Evolutionary conservation across 1,140 invertebrate genomes (phyloP).

Genomic region (Probaryconus sp.): DNA sequence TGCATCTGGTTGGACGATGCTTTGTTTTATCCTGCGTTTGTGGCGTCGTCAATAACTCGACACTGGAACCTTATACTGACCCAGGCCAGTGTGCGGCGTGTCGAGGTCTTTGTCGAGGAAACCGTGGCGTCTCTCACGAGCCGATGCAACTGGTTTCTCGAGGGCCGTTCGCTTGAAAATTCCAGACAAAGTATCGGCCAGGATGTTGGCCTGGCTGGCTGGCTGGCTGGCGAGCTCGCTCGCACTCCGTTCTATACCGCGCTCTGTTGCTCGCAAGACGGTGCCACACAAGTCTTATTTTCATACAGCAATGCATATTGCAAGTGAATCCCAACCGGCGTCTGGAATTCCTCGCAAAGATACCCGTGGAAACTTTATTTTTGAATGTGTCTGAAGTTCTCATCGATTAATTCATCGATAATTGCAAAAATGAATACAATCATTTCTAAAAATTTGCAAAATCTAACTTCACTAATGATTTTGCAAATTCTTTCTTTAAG

Average conservation of each 20-base stretch:
- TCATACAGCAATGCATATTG: constrained; percentile 25
- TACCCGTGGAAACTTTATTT: too few species aligned
- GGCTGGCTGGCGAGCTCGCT: constrained; percentile 23
- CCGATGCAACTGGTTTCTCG: constrained; percentile 68
- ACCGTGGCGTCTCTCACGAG: constrained; percentile 53
- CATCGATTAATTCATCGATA: too few species aligned
- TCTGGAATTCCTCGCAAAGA: too few species aligned
- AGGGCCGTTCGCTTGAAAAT: constrained; percentile 70
- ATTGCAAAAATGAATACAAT: too few species aligned
- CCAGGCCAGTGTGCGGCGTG: constrained; percentile 37
- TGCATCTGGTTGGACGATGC: constrained; percentile 9
- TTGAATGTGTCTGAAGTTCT: too few species aligned
- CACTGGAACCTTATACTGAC: constrained; percentile 51
- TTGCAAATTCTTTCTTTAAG: too few species aligned
- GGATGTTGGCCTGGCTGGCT: constrained; percentile 63
- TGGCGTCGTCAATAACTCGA: constrained; percentile 47
- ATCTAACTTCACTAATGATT: too few species aligned
- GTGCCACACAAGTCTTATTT: constrained; percentile 41
- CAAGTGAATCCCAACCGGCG: constrained; percentile 10
- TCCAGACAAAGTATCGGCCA: constrained; percentile 70
- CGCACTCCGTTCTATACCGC: constrained; percentile 32
- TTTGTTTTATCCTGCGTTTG: constrained; percentile 24
- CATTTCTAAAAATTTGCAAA: constrained; percentile 15
- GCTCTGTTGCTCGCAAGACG: constrained; percentile 27
- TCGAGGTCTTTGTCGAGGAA: constrained; percentile 61